Evolutionary conservation across 64 coral and sea anemone species (phyloP).

Genomic region (Actinia equina): DNA sequence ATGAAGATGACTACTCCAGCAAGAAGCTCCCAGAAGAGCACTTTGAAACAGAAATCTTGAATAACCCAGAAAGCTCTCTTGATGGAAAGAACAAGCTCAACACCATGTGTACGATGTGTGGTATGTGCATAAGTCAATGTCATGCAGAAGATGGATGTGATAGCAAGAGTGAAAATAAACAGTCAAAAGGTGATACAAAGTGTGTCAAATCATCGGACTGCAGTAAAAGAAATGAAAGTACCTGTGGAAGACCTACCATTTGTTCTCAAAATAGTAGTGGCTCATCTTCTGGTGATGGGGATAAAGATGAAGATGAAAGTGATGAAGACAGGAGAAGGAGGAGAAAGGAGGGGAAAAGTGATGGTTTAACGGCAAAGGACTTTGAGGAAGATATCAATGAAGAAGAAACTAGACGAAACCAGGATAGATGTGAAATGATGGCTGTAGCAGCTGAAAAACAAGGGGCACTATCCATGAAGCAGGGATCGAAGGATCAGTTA

Average conservation of each 20-base stretch:
- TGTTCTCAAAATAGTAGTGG: neutral
- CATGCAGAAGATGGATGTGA: slow-evolving; percentile 2
- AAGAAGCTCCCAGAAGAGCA: neutral
- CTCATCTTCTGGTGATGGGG: neutral
- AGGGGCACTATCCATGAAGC: neutral
- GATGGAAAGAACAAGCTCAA: neutral
- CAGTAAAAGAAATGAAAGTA: neutral
- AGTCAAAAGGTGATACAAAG: neutral
- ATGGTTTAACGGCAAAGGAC: too few species aligned
- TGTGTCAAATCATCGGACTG: neutral
- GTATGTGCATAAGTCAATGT: neutral
- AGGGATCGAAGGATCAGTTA: neutral
- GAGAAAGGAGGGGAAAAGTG: neutral
- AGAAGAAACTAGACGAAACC: neutral
- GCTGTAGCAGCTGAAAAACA: too few species aligned
- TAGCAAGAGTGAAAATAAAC: neutral
- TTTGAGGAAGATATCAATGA: neutral
- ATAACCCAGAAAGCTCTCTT: neutral
- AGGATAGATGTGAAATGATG: too few species aligned
- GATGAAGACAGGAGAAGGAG: neutral
- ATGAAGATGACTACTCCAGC: neutral
- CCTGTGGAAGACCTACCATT: neutral
- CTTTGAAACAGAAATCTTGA: neutral
- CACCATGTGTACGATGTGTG: neutral
- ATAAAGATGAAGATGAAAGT: neutral